These are phyloP conservation scores for Thryonomys swinderianus DNA, from an alignment of 2,113 vertebrate species.

Conservation along the genomic window DNA sequence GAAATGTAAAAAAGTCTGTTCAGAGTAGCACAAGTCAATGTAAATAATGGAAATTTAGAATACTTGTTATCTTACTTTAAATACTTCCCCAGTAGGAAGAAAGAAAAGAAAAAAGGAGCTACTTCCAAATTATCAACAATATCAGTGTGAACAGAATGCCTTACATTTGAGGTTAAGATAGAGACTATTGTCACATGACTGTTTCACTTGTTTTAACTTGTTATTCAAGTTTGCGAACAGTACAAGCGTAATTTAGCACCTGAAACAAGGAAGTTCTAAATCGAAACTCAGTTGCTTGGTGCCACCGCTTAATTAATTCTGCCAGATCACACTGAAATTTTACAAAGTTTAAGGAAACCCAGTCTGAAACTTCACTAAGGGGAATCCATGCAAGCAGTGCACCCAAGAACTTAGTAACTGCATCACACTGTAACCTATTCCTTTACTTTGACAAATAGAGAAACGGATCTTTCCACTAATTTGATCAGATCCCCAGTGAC, in stretches of 20 bases:
- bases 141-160: not conserved
- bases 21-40: not conserved
- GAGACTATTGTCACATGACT: not conserved
- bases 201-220: not conserved
- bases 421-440: not conserved
- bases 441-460: not conserved
- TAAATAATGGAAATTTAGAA: not conserved
- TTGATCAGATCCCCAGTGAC: not conserved
- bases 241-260: not conserved
- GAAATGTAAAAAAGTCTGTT: not conserved
- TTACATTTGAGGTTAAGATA: not conserved
- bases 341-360: not conserved
- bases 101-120: not conserved
- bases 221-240: not conserved
- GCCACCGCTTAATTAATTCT: not conserved
- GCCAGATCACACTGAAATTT: not conserved
- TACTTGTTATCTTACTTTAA: slow-evolving; percentile 1
- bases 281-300: not conserved
- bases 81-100: not conserved
- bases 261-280: not conserved
- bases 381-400: not conserved
- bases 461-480: not conserved
- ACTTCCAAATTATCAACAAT: not conserved
- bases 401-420: not conserved
- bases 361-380: not conserved